Percentiles rank a stretch among this genome's conserved stretches.
Conservation (phyloP, 2,113 vertebrate species). For the Gila orcuttii region DNA sequence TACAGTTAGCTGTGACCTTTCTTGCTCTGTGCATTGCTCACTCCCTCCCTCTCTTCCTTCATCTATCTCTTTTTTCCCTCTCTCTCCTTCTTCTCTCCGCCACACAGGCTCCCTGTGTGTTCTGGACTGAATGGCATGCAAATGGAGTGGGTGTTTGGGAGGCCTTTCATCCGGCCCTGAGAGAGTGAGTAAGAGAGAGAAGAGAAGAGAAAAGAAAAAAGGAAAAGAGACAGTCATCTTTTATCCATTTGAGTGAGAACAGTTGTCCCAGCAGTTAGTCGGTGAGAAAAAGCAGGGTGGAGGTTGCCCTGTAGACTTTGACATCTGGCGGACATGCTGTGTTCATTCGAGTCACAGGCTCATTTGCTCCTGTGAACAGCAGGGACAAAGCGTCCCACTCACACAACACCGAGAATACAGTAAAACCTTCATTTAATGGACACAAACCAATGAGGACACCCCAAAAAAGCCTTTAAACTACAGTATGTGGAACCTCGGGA, state of each 20-base stretch:
- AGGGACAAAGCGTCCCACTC: constrained; percentile 37
- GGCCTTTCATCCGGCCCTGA: constrained; percentile 80
- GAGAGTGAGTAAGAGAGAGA: constrained; percentile 58
- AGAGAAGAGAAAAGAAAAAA: constrained; percentile 9
- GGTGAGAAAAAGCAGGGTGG: constrained; percentile 38
- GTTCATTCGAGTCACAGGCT: constrained; percentile 33
- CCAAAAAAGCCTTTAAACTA: not conserved
- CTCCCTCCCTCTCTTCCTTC: constrained; percentile 6
- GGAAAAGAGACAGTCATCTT: constrained; percentile 74
- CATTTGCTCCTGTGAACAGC: constrained; percentile 29
- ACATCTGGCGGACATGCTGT: constrained; percentile 45
- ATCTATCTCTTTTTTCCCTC: constrained; percentile 33
- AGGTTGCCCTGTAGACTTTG: constrained; percentile 43
- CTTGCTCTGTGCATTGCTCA: constrained; percentile 9
- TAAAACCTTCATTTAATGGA: constrained; percentile 18
- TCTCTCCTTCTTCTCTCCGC: constrained; percentile 54
- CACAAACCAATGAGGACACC: not conserved
- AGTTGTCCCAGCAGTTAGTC: constrained; percentile 71
- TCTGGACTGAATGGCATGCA: constrained; percentile 80
- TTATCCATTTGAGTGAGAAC: constrained; percentile 78
- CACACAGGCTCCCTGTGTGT: constrained; percentile 82
- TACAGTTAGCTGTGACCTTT: constrained; percentile 40
- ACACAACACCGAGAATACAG: not conserved
- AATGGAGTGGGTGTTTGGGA: constrained; percentile 79
- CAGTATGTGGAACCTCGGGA: not conserved